Evolutionary conservation across 2,888 invertebrate genomes (phyloP).

Genomic region (Sesia apiformis): DNA sequence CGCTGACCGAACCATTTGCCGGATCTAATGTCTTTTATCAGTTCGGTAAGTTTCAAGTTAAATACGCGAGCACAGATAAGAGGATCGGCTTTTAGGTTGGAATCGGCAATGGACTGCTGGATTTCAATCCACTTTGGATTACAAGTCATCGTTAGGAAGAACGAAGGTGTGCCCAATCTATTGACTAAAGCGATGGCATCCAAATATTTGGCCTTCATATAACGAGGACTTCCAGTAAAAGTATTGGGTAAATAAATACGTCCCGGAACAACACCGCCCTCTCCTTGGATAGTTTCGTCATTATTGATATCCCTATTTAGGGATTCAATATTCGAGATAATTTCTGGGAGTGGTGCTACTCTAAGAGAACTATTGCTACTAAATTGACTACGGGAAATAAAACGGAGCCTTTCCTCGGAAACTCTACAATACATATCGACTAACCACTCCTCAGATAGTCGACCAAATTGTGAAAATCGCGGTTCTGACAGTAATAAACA

Average conservation of each 20-base stretch:
- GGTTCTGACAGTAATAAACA: conserved; percentile 4
- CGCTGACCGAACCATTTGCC: conserved; percentile 2
- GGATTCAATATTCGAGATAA: neutral
- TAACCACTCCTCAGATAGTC: conserved; percentile 6
- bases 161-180: conserved; percentile 4
- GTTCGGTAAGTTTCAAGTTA: neutral
- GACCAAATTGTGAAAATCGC: conserved; percentile 3
- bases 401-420: conserved; percentile 4
- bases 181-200: conserved; percentile 6
- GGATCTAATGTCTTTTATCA: neutral
- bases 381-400: neutral
- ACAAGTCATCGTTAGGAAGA: conserved; percentile 1
- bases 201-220: conserved; percentile 4
- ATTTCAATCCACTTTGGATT: conserved; percentile 5
- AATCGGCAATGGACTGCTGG: neutral
- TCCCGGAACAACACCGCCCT: conserved; percentile 2
- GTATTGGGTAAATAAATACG: conserved; percentile 3
- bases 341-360: neutral
- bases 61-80: neutral
- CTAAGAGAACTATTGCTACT: neutral
- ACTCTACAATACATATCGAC: conserved; percentile 8
- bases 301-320: neutral
- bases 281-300: conserved; percentile 2
- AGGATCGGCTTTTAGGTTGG: neutral
- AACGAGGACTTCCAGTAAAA: conserved; percentile 6